A percentile compares a stretch with the other conserved stretches of the same genome.
These are phyloP conservation scores for Diplazon laetatorius DNA, from an alignment of 2,888 invertebrate species.

Conservation along the genomic window DNA sequence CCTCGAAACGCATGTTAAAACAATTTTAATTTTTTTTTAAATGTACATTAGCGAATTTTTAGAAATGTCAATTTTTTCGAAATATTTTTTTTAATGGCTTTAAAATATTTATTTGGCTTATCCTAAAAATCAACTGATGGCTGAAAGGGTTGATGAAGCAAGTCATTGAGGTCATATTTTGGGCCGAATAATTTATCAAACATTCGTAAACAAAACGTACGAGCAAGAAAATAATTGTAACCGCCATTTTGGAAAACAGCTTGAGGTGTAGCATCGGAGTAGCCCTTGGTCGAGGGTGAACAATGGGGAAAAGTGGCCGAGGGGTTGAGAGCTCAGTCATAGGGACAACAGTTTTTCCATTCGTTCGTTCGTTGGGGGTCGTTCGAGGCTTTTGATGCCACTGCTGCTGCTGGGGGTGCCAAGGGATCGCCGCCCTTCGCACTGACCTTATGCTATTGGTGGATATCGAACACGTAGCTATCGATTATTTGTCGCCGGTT, in stretches of 20 bases:
- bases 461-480: constrained; percentile 67
- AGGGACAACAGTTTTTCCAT: constrained; percentile 60
- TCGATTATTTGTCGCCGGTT: constrained; percentile 75
- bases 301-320: constrained; percentile 54
- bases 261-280: constrained; percentile 31
- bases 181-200: constrained; percentile 4
- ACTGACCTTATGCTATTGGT: constrained; percentile 72
- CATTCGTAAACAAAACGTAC: neutral
- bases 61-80: neutral
- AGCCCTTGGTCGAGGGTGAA: constrained; percentile 54
- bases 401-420: constrained; percentile 60
- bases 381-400: constrained; percentile 41
- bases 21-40: neutral
- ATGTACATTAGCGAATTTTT: neutral
- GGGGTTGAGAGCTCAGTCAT: constrained; percentile 32
- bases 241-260: constrained; percentile 51
- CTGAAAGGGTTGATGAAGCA: neutral
- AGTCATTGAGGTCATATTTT: neutral
- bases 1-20: too few species aligned
- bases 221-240: neutral
- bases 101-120: constrained; percentile 43
- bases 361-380: constrained; percentile 55
- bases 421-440: constrained; percentile 71
- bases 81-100: constrained; percentile 36
- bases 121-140: neutral